Percentiles rank a stretch among this genome's conserved stretches.
Evolutionary conservation across 1,140 invertebrate species (phyloP).

Genomic region (Helicoverpa zea): DNA sequence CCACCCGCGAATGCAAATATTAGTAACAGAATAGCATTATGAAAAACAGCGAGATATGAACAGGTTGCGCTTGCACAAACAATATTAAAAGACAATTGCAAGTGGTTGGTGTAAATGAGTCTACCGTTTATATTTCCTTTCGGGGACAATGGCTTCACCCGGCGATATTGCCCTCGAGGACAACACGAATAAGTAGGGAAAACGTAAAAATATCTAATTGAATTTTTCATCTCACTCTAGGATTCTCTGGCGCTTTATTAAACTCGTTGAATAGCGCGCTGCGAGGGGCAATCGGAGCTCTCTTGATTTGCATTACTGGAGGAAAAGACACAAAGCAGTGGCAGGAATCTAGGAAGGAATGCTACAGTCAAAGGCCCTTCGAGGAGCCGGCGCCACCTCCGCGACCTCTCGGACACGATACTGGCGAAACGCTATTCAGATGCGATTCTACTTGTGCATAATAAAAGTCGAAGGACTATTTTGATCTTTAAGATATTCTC

Average conservation of each 20-base stretch:
- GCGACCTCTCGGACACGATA: constrained; percentile 23
- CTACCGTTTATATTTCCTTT: constrained; percentile 53
- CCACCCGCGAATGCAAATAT: constrained; percentile 1
- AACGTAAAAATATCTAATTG: constrained; percentile 69
- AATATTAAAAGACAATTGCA: constrained; percentile 57
- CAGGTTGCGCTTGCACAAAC: constrained; percentile 53
- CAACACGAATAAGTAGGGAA: constrained; percentile 60
- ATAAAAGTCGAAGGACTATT: background rate
- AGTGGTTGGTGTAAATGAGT: constrained; percentile 59
- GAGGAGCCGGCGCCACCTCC: constrained; percentile 3
- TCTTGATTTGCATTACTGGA: constrained; percentile 64
- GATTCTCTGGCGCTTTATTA: constrained; percentile 64
- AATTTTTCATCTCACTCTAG: constrained; percentile 66
- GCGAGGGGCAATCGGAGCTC: constrained; percentile 59
- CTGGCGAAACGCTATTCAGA: constrained; percentile 11
- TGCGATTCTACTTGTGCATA: constrained; percentile 17
- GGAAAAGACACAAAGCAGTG: constrained; percentile 56
- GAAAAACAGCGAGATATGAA: constrained; percentile 46
- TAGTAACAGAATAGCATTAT: constrained; percentile 1
- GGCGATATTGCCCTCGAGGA: constrained; percentile 58
- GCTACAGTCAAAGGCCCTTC: constrained; percentile 56
- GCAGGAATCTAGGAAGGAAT: constrained; percentile 56
- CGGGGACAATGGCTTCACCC: constrained; percentile 45
- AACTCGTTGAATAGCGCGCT: constrained; percentile 59
- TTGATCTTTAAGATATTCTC: background rate